Base-by-base conservation (phyloP, 2,113 vertebrate species). In the Larimichthys polyactis region DNA sequence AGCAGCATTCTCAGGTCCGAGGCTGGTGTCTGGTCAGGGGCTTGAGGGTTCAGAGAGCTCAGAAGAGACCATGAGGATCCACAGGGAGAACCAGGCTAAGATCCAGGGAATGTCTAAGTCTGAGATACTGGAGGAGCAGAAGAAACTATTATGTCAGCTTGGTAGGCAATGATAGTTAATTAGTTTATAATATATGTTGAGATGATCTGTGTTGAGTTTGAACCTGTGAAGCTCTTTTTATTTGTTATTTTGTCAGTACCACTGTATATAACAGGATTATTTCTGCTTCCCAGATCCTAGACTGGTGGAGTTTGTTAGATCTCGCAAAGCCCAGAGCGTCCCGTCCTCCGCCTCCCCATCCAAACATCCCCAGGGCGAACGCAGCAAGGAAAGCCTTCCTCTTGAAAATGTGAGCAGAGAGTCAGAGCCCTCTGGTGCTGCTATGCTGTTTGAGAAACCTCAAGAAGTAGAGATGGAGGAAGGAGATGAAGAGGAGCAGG, bases 231-330 rank as follows among this genome's bases (percentile, higher is more conserved):
- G 22, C 44, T n/a, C 17, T 48, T 36, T 7, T 8, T 74, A n/a
- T n/a, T n/a, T n/a, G n/a, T 72, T 20, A 5, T 79, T 69, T 69
- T 80, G 69, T 67, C 40, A 40, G 27, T 22, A 14, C 72, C 5
- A 15, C 60, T 81, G 60, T 48, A 8, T 55, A 8, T 66, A 81
- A 88, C 40, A 7, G 1, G 1, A 62, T 89, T 84, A 70, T 73
- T 82, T 85, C 54, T 84, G 54, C 83, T 75, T 91, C 89, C 72
- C 90, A 99, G 98, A 98, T 94, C 96, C 97, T 57, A 93, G 90
- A 90, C 87, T 99, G 77, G 94, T 99, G 79, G 95, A 97, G 78
- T 99, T 99, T 89, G 91, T 99, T 76, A 96, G 93, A 91, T 96
- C 97, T 82, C 93, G 66, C 14, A 89, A 89, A 89, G 84, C 69